Percentiles rank a stretch among this genome's conserved stretches.
phyloP scores from a whole-genome alignment of 2,113 vertebrate genomes.

The Meleagris gallopavo region DNA sequence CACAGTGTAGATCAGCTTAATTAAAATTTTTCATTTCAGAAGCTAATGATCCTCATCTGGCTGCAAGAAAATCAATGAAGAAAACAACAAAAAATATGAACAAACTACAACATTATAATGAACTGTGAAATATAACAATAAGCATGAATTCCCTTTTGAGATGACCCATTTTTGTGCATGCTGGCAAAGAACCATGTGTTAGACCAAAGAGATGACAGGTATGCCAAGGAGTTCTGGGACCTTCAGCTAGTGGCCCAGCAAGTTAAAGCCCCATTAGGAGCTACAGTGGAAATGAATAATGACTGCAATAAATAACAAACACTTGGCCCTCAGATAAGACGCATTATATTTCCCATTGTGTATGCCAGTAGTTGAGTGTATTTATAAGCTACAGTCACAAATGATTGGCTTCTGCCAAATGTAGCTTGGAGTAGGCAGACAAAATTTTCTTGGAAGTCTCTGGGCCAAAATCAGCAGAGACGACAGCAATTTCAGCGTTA shows the following conservation, averaged over 20 bases:
- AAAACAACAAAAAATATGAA: neutral
- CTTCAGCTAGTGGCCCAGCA: constrained; percentile 33
- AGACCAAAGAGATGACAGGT: constrained; percentile 38
- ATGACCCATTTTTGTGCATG: neutral
- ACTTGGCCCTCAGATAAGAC: constrained; percentile 34
- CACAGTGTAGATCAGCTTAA: constrained; percentile 11
- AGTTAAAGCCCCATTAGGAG: constrained; percentile 47
- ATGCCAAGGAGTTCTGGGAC: constrained; percentile 16
- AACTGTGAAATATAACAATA: neutral
- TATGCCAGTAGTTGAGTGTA: constrained; percentile 33
- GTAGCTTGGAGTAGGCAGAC: constrained; percentile 58
- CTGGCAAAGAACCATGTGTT: neutral
- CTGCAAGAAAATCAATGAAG: constrained; percentile 29
- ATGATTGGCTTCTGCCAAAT: constrained; percentile 61
- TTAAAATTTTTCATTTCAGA: constrained; percentile 66
- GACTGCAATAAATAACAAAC: constrained; percentile 44
- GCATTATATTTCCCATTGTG: constrained; percentile 37
- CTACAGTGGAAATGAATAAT: constrained; percentile 24
- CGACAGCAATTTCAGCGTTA: neutral
- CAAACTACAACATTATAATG: neutral
- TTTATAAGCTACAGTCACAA: constrained; percentile 65
- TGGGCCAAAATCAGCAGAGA: constrained; percentile 1
- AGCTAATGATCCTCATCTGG: constrained; percentile 48
- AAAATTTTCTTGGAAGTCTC: constrained; percentile 55
- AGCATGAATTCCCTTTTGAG: constrained; percentile 45